Evolutionary conservation across 1,140 invertebrate genomes (phyloP).

Genomic region (Archegozetes longisetosus): DNA sequence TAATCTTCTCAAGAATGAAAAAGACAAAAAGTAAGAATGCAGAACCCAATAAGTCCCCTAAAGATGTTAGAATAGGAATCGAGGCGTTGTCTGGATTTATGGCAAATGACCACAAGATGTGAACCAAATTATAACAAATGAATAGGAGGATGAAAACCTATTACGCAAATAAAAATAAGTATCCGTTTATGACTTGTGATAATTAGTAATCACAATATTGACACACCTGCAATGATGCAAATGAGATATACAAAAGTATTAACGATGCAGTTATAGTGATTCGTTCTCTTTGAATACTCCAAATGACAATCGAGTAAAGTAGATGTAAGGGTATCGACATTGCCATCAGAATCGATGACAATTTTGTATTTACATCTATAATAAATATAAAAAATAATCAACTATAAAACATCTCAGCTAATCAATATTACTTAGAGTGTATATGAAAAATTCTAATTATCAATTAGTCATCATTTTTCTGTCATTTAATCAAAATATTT

Average conservation of each 20-base stretch:
- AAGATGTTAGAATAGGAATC: slow-evolving; percentile 72
- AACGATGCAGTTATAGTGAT: slow-evolving; percentile 34
- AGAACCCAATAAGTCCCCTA: slow-evolving; percentile 82
- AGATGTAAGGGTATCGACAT: slow-evolving; percentile 43
- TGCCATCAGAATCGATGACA: slow-evolving; percentile 38
- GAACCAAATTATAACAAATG: slow-evolving; percentile 37
- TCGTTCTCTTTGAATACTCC: slow-evolving; percentile 40
- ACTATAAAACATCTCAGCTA: no score
- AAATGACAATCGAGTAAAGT: slow-evolving; percentile 32
- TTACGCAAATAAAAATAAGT: neutral
- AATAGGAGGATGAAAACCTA: slow-evolving; percentile 28
- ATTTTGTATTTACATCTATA: slow-evolving; percentile 24
- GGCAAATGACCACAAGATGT: slow-evolving; percentile 31
- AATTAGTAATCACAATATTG: neutral
- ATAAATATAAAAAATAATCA: neutral
- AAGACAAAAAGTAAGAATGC: slow-evolving; percentile 53
- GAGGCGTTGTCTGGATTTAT: slow-evolving; percentile 36
- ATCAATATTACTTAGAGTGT: no score
- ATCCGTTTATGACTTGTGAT: neutral
- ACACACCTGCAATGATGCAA: slow-evolving; percentile 29
- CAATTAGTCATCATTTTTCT: no score
- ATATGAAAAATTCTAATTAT: no score
- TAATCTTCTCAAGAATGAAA: neutral
- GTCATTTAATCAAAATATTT: no score
- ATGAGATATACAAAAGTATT: slow-evolving; percentile 29